Evolutionary conservation across 2,888 invertebrate genomes (phyloP).

Genomic region (Drosophila pullipes): DNA sequence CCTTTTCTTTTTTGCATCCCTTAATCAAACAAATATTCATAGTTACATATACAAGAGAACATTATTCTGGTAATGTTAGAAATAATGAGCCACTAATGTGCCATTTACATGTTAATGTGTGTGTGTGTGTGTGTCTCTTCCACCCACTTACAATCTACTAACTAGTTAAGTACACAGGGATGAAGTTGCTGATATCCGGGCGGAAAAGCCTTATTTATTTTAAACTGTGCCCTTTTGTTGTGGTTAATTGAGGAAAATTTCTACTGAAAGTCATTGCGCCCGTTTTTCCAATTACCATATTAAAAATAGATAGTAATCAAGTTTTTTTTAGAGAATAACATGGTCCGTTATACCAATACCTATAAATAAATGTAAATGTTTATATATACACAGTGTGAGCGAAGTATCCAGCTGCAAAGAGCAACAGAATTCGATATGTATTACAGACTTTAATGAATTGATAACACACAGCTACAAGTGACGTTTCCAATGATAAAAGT

Average conservation of each 20-base stretch:
- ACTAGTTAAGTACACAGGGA: constrained; percentile 23
- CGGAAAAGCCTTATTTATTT: constrained; percentile 21
- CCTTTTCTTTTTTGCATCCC: constrained; percentile 10
- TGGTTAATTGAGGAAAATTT: constrained; percentile 52
- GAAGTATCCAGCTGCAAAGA: constrained; percentile 18
- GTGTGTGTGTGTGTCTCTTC: background rate
- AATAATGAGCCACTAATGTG: constrained; percentile 72
- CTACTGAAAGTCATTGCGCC: constrained; percentile 40
- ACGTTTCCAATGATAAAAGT: constrained; percentile 35
- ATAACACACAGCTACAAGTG: constrained; percentile 6
- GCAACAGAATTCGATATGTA: constrained; percentile 39
- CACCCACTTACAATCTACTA: background rate
- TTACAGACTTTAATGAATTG: constrained; percentile 12
- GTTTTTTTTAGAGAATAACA: constrained; percentile 18
- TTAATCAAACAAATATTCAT: constrained; percentile 19
- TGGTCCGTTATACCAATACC: constrained; percentile 14
- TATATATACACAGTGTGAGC: constrained; percentile 1
- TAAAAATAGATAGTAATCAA: constrained; percentile 59
- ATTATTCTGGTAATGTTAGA: constrained; percentile 42
- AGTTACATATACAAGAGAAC: constrained; percentile 9
- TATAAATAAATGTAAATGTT: constrained; percentile 1
- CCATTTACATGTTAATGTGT: constrained; percentile 57
- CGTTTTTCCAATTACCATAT: constrained; percentile 38
- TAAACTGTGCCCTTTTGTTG: constrained; percentile 50
- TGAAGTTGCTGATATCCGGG: constrained; percentile 3